Evolutionary conservation across 1,140 invertebrate genomes (phyloP), one percentile per base, ranked within the genome.

Genomic region (Meloidogyne floridensis): DNA sequence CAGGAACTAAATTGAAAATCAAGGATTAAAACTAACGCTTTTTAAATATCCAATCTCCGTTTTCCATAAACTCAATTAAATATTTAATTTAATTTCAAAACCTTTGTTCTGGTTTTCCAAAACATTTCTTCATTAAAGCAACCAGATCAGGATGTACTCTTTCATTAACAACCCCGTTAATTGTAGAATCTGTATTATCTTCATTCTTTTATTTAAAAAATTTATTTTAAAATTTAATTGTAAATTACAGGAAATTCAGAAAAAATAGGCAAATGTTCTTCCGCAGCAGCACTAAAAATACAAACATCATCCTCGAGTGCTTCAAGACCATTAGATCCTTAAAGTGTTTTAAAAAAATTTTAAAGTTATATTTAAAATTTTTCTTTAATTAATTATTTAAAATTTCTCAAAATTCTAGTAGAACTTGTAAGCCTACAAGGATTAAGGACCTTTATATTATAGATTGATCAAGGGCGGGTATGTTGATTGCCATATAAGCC

Each of bases 131-230:
- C 84, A 86, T 86, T 59, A 86, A 65, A 72, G 72, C 59, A 13
- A 86, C 73, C 72, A 86, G 77, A 72, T 86, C 85, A 6, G 85
- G 86, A 81, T 86, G 85, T 6, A 87, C 80, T 43, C 80, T 75
- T 6, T 74, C 59, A 43, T 78, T 53, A 71, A n/a, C 11, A 72
- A 79, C 8, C 59, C 72, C 72, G 5, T 32, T 18, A n/a, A 72
- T 18, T 79, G 77, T 71, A 47, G 13, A 51, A 69, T 18, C 7
- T n/a, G 53, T 42, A 73, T 1, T 79, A 47, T 83, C 75, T 59
- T 82, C 81, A 42, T 72, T 69, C 65, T 65, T n/a, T n/a, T 65
- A n/a, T 59, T 59, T 15, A 15, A 15, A 32, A 32, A n/a, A 65
- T 65, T 65, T n/a, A 65, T n/a, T 65, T 65, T 5, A n/a, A 65